Base-by-base conservation (phyloP, 2,888 invertebrate genomes). In the Athalia rosae region DNA sequence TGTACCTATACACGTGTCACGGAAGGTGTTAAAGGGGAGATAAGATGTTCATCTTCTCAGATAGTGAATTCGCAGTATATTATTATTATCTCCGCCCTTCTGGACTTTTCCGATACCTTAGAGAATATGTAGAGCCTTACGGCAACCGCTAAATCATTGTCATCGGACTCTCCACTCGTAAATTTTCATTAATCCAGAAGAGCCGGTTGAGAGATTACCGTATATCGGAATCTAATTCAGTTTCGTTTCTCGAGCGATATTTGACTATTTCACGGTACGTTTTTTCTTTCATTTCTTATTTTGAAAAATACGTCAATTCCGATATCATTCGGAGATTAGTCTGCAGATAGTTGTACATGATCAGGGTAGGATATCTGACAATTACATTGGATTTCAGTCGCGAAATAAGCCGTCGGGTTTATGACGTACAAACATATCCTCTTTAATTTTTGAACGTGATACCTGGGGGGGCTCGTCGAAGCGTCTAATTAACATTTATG, bases 401-500 rank as follows among this genome's bases (percentile, higher is more conserved):
- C 28, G 28, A 28, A 28, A 58, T 15, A 45, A 59, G 58, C 56
- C 56, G 45, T 61, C 43, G 48, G 61, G 43, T 59, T 15, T 8
- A 3, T 47, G 48, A 11, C 71, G 50, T 9, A 50, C 62, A 61
- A 28, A 61, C 74, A 50, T 58, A 62, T 61, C 62, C 74, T 74
- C 71, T 71, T 71, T 71, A 59, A 59, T 56, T 74, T 74, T 74
- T 48, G 48, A 74, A 74, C 74, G 59, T 50, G 74, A 74, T 74
- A 74, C 61, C 74, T 47, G 9, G 5, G 7, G 41, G 45, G 5
- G 61, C 74, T 59, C 74, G 61, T 9, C 74, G 13, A 61, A 28
- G 61, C 13, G 48, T 47, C 48, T 50, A 74, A 61, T 74, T 74
- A 62, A 74, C 61, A 74, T 74, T 62, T n/a, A 74, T 62, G 48